phyloP scores from a whole-genome alignment of 2,888 invertebrate species.

The Macroteleia sp. region DNA sequence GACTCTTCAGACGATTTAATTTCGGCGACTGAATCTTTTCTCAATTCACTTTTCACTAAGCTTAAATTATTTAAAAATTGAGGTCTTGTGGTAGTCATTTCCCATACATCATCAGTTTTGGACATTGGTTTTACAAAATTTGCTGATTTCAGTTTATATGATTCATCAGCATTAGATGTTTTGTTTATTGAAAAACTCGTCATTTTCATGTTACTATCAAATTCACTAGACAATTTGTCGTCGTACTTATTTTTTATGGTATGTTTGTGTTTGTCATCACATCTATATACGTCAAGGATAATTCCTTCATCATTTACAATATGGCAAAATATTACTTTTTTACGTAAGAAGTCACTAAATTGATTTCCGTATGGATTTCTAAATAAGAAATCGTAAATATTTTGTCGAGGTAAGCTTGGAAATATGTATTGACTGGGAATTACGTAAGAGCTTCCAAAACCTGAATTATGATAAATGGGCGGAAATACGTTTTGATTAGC shows the following conservation, averaged over 20 bases:
- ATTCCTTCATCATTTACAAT: slow-evolving; percentile 13
- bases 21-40: not conserved
- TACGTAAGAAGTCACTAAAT: not conserved
- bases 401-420: not conserved
- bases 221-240: too few relatives aligned
- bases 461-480: not conserved
- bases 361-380: not conserved
- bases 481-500: not conserved
- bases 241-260: too few relatives aligned
- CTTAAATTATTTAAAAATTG: slow-evolving; percentile 1
- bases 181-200: too few relatives aligned
- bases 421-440: slow-evolving; percentile 8
- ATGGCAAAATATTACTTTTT: slow-evolving; percentile 24
- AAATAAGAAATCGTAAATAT: not conserved
- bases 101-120: too few relatives aligned
- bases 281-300: slow-evolving; percentile 10
- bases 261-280: slow-evolving; percentile 2
- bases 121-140: too few relatives aligned
- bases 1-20: not conserved
- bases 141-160: too few relatives aligned
- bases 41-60: slow-evolving; percentile 18
- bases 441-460: not conserved
- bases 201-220: too few relatives aligned
- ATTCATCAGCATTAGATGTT: too few relatives aligned
- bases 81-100: not conserved